Conservation (phyloP, 1,140 invertebrate genomes). For the Hyles euphorbiae region DNA sequence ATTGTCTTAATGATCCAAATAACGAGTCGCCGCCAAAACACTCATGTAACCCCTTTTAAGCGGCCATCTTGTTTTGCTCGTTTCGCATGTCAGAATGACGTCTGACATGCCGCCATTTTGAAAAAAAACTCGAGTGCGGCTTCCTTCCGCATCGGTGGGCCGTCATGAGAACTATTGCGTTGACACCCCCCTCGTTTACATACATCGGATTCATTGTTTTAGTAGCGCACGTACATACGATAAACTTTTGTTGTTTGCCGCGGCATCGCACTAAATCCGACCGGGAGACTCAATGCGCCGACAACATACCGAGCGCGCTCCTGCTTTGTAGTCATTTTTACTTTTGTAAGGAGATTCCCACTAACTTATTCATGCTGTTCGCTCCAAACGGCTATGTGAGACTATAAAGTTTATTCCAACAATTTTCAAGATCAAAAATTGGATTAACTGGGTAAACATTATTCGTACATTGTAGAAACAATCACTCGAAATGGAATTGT, state of each 20-base stretch:
- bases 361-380: not conserved
- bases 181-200: slow-evolving; percentile 68
- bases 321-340: slow-evolving; percentile 12
- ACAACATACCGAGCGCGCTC: slow-evolving; percentile 9
- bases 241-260: slow-evolving; percentile 65
- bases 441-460: not conserved
- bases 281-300: slow-evolving; percentile 27
- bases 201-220: slow-evolving; percentile 73
- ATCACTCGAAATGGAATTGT: no score
- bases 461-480: not conserved
- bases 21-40: slow-evolving; percentile 8
- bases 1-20: no score
- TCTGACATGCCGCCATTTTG: slow-evolving; percentile 71
- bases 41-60: slow-evolving; percentile 46
- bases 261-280: slow-evolving; percentile 44
- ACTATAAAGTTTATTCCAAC: slow-evolving; percentile 2
- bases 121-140: slow-evolving; percentile 67
- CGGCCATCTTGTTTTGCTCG: slow-evolving; percentile 62
- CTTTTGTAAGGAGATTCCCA: not conserved
- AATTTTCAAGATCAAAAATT: not conserved
- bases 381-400: not conserved
- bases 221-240: slow-evolving; percentile 57
- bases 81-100: slow-evolving; percentile 57
- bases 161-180: slow-evolving; percentile 66
- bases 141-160: slow-evolving; percentile 69